phyloP scores from a whole-genome alignment of 2,113 vertebrate genomes.

The Xyliphius kryptos region DNA sequence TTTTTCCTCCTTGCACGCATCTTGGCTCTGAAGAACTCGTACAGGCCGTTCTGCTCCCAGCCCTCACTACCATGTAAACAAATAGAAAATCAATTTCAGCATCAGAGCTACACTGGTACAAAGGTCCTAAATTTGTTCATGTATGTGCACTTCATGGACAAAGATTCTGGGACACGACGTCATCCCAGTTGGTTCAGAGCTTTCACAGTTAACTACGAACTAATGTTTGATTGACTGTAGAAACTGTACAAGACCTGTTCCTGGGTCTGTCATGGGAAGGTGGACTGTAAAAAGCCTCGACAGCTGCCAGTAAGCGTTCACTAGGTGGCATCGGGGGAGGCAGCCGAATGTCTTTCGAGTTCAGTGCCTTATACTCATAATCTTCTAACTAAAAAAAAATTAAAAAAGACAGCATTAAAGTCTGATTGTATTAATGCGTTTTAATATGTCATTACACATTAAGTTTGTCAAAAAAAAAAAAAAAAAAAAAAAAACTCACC shows the following conservation, averaged over 20 bases:
- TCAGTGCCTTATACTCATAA: slow-evolving; percentile 91
- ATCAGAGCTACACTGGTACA: no score
- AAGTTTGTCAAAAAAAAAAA: not conserved
- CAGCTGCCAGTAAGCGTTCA: slow-evolving; percentile 87
- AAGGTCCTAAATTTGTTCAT: no score
- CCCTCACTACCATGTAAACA: slow-evolving; percentile 74
- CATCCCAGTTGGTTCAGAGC: no score
- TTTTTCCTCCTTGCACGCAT: slow-evolving; percentile 92
- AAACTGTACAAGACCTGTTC: slow-evolving; percentile 74
- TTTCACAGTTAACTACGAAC: no score
- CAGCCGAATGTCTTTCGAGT: slow-evolving; percentile 94
- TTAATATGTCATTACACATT: no score
- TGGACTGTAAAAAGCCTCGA: slow-evolving; percentile 97
- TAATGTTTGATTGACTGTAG: no score
- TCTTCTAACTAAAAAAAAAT: slow-evolving; percentile 79
- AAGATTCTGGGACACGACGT: no score
- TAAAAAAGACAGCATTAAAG: not conserved
- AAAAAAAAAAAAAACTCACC: slow-evolving; percentile 62
- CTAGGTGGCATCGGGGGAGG: slow-evolving; percentile 97
- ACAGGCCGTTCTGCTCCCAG: slow-evolving; percentile 97
- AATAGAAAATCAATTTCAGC: not conserved
- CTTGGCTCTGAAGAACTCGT: slow-evolving; percentile 96
- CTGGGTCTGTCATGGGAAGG: slow-evolving; percentile 94
- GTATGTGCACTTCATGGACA: no score
- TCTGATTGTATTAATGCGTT: not conserved